These are phyloP conservation scores for Phalanger gymnotis DNA, from an alignment of 2,797 vertebrate species.

Conservation along the genomic window DNA sequence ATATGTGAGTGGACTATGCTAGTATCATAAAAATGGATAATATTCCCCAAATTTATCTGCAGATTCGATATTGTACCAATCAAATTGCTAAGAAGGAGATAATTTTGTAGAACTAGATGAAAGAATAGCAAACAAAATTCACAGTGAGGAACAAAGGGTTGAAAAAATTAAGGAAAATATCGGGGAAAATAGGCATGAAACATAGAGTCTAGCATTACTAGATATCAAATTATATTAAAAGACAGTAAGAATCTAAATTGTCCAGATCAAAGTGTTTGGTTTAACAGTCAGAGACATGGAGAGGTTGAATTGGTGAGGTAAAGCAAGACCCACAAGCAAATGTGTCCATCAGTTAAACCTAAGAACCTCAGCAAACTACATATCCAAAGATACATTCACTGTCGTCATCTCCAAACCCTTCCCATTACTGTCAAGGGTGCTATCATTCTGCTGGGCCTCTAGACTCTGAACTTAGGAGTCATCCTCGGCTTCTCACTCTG, in stretches of 20 bases:
- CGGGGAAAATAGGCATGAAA: neutral
- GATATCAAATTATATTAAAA: neutral
- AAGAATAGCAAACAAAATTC: neutral
- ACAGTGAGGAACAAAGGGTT: neutral
- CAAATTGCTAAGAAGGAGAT: neutral
- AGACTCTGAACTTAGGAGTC: neutral
- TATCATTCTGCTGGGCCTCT: neutral
- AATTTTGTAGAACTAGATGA: neutral
- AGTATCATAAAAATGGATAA: neutral
- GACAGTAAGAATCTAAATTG: neutral
- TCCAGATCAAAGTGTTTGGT: neutral
- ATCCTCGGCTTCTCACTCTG: neutral
- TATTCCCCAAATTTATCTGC: neutral
- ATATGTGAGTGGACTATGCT: neutral
- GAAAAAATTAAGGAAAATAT: neutral
- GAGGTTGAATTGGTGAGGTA: neutral
- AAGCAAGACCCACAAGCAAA: neutral
- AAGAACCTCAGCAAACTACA: neutral
- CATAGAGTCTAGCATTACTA: neutral
- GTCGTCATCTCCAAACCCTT: neutral
- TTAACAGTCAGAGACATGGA: neutral
- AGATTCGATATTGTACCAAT: neutral
- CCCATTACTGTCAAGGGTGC: neutral
- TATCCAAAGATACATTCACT: neutral
- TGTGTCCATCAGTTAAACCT: neutral